phyloP scores from a whole-genome alignment of 1,140 invertebrate genomes.

The Pachypeltis micranthus region DNA sequence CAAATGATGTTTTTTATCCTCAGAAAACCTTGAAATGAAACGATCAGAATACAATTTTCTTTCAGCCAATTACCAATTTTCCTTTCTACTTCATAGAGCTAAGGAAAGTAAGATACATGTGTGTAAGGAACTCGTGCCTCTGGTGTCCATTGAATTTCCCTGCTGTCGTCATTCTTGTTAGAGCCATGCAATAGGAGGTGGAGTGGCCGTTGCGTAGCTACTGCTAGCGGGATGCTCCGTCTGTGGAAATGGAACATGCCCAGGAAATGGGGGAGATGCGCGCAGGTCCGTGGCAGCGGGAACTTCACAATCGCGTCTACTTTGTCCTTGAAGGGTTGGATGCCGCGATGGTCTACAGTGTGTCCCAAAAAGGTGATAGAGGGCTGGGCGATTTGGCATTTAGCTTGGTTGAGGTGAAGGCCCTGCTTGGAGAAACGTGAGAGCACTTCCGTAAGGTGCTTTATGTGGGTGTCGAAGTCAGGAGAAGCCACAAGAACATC shows the following conservation, averaged over 20 bases:
- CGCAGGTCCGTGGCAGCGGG: slow-evolving; percentile 24
- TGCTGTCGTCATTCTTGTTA: slow-evolving; percentile 16
- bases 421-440: background rate
- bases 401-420: slow-evolving; percentile 18
- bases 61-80: too few species aligned
- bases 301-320: slow-evolving; percentile 26
- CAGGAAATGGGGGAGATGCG: slow-evolving; percentile 27
- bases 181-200: slow-evolving; percentile 12
- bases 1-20: too few species aligned
- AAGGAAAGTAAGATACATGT: too few species aligned
- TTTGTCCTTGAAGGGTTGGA: slow-evolving; percentile 23
- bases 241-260: slow-evolving; percentile 32
- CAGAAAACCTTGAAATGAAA: too few species aligned
- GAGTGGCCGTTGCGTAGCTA: slow-evolving; percentile 20
- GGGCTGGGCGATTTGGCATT: slow-evolving; percentile 25
- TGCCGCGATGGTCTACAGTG: slow-evolving; percentile 25
- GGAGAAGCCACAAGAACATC: slow-evolving; percentile 40
- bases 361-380: slow-evolving; percentile 30
- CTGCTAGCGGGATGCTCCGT: slow-evolving; percentile 23
- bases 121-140: too few species aligned
- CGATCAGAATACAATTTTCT: too few species aligned
- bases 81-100: too few species aligned
- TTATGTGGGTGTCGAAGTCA: slow-evolving; percentile 26
- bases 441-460: slow-evolving; percentile 14
- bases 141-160: slow-evolving; percentile 18